Conservation (phyloP, 2,113 vertebrate genomes). For the Percina caprodes region DNA sequence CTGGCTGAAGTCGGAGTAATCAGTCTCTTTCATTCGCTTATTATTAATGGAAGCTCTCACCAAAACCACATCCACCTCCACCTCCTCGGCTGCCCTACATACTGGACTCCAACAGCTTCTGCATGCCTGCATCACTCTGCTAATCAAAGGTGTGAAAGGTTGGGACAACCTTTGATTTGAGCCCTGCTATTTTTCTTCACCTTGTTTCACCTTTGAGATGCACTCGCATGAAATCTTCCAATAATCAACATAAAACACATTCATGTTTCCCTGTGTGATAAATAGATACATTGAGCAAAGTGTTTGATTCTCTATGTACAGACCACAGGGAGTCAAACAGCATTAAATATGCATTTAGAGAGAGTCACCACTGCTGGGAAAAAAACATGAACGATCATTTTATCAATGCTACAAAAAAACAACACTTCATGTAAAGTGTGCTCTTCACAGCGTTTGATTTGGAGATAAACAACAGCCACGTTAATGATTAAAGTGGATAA, state of each 20-base stretch:
- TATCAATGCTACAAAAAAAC: too few relatives aligned
- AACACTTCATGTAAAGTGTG: too few relatives aligned
- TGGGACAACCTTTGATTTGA: conserved; percentile 53
- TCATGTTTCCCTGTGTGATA: too few relatives aligned
- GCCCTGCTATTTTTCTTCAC: conserved; percentile 16
- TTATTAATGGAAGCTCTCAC: conserved; percentile 6
- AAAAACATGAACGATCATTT: too few relatives aligned
- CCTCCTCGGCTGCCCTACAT: conserved; percentile 36
- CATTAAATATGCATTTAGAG: too few relatives aligned
- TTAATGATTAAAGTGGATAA: too few relatives aligned
- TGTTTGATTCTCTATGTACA: too few relatives aligned
- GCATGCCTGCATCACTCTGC: conserved; percentile 10
- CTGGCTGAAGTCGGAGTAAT: conserved; percentile 29
- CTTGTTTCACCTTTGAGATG: conserved; percentile 11
- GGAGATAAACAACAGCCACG: too few relatives aligned
- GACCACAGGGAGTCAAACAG: too few relatives aligned
- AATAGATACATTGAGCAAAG: too few relatives aligned
- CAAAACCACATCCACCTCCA: neutral
- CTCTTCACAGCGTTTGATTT: too few relatives aligned
- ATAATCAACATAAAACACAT: neutral
- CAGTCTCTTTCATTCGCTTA: conserved; percentile 29
- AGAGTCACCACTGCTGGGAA: too few relatives aligned
- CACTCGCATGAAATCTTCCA: neutral
- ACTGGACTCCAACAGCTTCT: conserved; percentile 38
- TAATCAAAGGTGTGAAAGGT: conserved; percentile 19